A percentile compares a stretch with the other conserved stretches of the same genome.
Evolutionary conservation across 2,888 invertebrate species (phyloP).

Genomic region (Cosmia pyralina): DNA sequence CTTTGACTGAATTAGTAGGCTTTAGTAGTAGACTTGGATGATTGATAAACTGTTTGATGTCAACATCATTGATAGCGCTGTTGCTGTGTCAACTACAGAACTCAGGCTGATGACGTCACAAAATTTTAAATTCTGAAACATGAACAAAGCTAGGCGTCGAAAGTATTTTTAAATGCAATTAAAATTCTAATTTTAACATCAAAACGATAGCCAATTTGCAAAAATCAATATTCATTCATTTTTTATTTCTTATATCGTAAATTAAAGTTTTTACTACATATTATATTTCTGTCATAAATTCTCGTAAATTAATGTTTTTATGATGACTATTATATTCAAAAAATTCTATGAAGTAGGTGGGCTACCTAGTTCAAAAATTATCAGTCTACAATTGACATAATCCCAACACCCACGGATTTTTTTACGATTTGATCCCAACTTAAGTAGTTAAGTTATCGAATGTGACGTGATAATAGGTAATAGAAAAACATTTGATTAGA

Average conservation of each 20-base stretch:
- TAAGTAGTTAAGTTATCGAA: constrained; percentile 55
- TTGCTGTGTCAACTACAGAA: constrained; percentile 14
- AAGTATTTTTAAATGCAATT: constrained; percentile 37
- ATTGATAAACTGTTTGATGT: constrained; percentile 34
- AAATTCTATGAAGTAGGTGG: constrained; percentile 58
- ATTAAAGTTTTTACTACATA: constrained; percentile 55
- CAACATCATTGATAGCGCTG: constrained; percentile 25
- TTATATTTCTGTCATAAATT: constrained; percentile 59
- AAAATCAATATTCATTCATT: constrained; percentile 47
- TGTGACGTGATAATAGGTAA: constrained; percentile 52
- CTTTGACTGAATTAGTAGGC: constrained; percentile 51
- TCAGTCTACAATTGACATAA: constrained; percentile 66
- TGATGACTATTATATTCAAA: constrained; percentile 53
- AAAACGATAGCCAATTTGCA: constrained; percentile 47
- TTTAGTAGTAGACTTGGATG: constrained; percentile 34
- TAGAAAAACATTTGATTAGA: constrained; percentile 55
- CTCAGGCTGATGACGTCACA: not conserved
- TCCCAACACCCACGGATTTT: constrained; percentile 62
- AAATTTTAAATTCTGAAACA: not conserved
- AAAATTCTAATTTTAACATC: constrained; percentile 39
- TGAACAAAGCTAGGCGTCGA: not conserved
- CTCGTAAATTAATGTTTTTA: constrained; percentile 63
- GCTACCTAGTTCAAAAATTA: constrained; percentile 62
- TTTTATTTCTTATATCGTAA: constrained; percentile 45
- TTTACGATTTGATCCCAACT: constrained; percentile 61